Conservation (phyloP, 2,113 vertebrate species). For the Lontra canadensis region DNA sequence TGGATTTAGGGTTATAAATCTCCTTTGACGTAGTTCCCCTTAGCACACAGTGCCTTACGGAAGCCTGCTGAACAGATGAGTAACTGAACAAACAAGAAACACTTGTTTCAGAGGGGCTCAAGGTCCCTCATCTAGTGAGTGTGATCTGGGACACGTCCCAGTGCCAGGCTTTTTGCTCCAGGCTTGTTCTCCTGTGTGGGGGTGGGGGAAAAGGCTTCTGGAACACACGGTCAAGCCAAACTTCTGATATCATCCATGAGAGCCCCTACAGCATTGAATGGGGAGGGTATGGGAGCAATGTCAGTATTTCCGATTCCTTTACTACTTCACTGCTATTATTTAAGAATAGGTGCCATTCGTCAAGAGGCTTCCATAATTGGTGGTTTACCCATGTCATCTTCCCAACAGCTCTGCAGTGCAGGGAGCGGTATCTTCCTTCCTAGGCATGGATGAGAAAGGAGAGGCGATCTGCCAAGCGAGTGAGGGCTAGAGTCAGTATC, state of each 20-base stretch:
- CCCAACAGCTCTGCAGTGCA: fast-evolving
- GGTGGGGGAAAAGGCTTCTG: background rate
- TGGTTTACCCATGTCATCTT: background rate
- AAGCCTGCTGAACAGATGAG: background rate
- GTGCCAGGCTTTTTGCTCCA: background rate
- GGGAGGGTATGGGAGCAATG: too few species aligned
- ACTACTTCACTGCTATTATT: background rate
- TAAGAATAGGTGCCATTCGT: background rate
- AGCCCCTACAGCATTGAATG: background rate
- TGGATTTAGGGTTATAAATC: too few species aligned
- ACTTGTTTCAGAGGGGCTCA: background rate
- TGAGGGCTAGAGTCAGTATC: background rate
- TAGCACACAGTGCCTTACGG: background rate
- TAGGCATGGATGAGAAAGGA: background rate
- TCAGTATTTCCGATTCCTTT: background rate
- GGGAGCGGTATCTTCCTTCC: background rate
- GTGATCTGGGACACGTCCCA: background rate
- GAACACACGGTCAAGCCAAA: background rate
- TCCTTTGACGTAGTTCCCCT: background rate
- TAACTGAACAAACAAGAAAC: background rate
- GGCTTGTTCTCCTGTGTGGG: background rate
- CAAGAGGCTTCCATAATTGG: background rate
- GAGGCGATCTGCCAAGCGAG: fast-evolving
- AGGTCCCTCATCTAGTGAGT: background rate
- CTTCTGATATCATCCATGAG: background rate